Evolutionary conservation across 1,140 invertebrate genomes (phyloP), one percentile per base, ranked within the genome.

Genomic region (Drosophila persimilis): DNA sequence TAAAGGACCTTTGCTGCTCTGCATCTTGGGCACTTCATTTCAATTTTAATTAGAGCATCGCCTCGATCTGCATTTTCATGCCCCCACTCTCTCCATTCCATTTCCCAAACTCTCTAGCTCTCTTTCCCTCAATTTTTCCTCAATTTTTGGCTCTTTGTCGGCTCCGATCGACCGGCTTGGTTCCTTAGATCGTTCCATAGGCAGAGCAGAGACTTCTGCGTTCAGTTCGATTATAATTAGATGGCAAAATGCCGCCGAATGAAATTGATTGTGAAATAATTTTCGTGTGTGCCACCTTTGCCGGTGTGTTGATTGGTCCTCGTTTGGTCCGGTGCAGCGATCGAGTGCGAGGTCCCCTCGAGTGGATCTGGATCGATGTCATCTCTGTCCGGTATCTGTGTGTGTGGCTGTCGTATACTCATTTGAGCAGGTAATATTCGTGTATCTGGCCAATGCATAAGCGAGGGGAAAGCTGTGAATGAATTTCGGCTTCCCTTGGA

Each of bases 201-300:
- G 35, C 24, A 26, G 24, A 5, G 35, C 11, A 39, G 35, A 29
- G 11, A 7, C 5, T 11, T 13, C 35, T 39, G 13, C 11, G 35
- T 13, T 39, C 56, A 47, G 43, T 70, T 65, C 66, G 77, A 80
- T 84, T 80, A 86, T 86, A 86, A 86, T 86, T 86, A 86, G 83
- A 86, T 86, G 81, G 81, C 83, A 88, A 86, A 85, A 88, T 86
- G 81, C 81, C 83, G 77, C 83, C 73, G 77, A 66, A 46, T 52
- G 59, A 67, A 84, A 85, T 86, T 85, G 81, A 85, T 85, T 86
- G 81, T 85, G 73, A 80, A 85, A 85, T 85, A 73, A 85, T 85
- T 85, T 67, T 74, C 58, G 64, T 77, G 73, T 77, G 73, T 84
- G 80, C 80, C 80, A 79, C 79, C 79, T 83, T 79, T 80, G 77